Base-by-base conservation (phyloP, 1,140 invertebrate species). In the Branchinecta lynchi region DNA sequence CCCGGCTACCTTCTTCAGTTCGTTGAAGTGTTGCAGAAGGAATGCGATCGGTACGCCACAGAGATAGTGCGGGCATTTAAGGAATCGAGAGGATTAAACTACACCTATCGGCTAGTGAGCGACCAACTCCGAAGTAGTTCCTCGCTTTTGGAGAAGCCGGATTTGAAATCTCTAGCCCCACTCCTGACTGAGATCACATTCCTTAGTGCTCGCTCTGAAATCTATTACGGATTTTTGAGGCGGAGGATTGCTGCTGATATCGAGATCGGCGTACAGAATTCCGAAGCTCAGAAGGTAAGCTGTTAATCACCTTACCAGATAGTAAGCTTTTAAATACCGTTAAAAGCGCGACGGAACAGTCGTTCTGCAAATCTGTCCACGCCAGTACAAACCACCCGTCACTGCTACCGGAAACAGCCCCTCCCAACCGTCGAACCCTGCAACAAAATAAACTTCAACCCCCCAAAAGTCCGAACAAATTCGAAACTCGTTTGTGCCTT, bases 151-250 rank as follows among this genome's bases (percentile, higher is more conserved):
- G 71, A 70, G 60, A 72, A 70, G 75, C 77, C 84, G 7, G 89
- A 96, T 79, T 89, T 93, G 0, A 89, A 92, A 75, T 87, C 91
- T 72, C 81, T 96, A 9, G 96, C 98, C 81, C 83, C 89, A 0
- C 80, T 96, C 7, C 84, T 98, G 65, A 87, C 86, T 17, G 96
- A 99, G 81, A 84, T 98, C 66, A 93, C 93, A 0, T 81, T 97
- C 20, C 87, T 97, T 77, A 93, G 95, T 80, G 87, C 90, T 0
- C 82, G 93, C 72, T 85, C 90, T 45, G 91, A 96, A 78, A 80
- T 98, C 0, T 99, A 98, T 78, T 86, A 93, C 71, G 81, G 87
- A 72, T 99, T 98, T 82, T 82, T 98, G 69, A 82, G 85, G 43
- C 82, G 90, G 72, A 83, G 92, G 76, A 80, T 92, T 15, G 82